phyloP scores from a whole-genome alignment of 2,113 vertebrate genomes.

The Cavia aperea region DNA sequence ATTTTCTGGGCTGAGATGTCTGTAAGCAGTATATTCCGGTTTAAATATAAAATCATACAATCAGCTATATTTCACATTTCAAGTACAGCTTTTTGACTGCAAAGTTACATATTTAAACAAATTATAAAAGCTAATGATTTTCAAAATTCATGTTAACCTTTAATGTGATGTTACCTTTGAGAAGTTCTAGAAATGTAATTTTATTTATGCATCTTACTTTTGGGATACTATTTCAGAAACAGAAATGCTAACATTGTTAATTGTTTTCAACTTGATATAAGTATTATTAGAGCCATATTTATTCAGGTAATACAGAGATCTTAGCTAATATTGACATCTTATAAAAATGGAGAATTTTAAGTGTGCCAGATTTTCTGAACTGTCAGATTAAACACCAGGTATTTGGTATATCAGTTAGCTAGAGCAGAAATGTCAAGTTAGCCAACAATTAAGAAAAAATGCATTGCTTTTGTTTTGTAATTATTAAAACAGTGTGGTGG shows the following conservation, averaged over 20 bases:
- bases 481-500: conserved; percentile 50
- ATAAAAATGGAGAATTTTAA: conserved; percentile 61
- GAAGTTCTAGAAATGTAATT: conserved; percentile 39
- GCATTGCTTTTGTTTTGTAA: conserved; percentile 31
- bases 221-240: conserved; percentile 33
- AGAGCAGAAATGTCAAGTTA: conserved; percentile 38
- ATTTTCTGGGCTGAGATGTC: conserved; percentile 37
- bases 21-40: conserved; percentile 6
- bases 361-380: conserved; percentile 48
- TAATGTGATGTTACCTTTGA: conserved; percentile 50
- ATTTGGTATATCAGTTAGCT: conserved; percentile 41
- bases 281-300: conserved; percentile 62
- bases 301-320: conserved; percentile 49
- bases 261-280: conserved; percentile 57
- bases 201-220: conserved; percentile 40
- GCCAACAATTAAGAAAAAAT: conserved; percentile 39
- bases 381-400: conserved; percentile 53
- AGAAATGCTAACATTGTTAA: conserved; percentile 31
- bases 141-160: conserved; percentile 65
- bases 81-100: conserved; percentile 61
- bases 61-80: conserved; percentile 68
- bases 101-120: conserved; percentile 62
- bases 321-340: conserved; percentile 57
- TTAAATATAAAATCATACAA: conserved; percentile 52
- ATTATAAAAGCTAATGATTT: conserved; percentile 67